Percentiles rank a stretch among this genome's conserved stretches.
phyloP scores from a whole-genome alignment of 2,797 vertebrate species.

The Euphonia xanthogaster region DNA sequence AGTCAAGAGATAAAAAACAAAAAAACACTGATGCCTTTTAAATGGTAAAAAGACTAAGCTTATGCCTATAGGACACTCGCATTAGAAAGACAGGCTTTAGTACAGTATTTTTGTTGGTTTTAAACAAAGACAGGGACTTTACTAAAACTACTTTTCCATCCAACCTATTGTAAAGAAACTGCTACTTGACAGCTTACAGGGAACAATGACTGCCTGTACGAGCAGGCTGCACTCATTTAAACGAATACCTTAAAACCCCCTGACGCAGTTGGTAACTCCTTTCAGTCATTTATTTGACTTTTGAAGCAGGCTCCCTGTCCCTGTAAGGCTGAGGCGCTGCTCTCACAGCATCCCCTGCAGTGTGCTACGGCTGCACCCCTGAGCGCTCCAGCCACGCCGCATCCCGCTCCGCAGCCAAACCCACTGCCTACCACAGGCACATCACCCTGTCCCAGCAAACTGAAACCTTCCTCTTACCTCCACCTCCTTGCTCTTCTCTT shows the following conservation, averaged over 20 bases:
- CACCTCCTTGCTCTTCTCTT: conserved; percentile 86
- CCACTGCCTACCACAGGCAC: background rate
- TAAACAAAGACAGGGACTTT: background rate
- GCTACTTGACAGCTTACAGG: background rate
- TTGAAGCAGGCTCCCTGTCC: background rate
- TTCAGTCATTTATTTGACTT: background rate
- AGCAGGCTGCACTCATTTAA: background rate
- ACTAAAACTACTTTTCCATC: background rate
- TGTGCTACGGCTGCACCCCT: background rate
- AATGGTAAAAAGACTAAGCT: background rate
- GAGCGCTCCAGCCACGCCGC: background rate
- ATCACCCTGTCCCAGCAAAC: background rate
- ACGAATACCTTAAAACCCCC: background rate
- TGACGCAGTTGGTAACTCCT: background rate
- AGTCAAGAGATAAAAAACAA: background rate
- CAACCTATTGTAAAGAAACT: background rate
- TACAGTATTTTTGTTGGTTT: background rate
- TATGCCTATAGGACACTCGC: background rate
- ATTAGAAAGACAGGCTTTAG: background rate
- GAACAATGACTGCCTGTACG: background rate
- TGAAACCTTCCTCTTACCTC: conserved; percentile 79
- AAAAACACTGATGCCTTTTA: background rate
- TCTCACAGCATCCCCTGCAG: background rate
- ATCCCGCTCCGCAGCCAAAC: background rate
- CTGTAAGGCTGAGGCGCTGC: background rate